phyloP scores from a whole-genome alignment of 2,797 vertebrate species.

The Gallinago stenura region DNA sequence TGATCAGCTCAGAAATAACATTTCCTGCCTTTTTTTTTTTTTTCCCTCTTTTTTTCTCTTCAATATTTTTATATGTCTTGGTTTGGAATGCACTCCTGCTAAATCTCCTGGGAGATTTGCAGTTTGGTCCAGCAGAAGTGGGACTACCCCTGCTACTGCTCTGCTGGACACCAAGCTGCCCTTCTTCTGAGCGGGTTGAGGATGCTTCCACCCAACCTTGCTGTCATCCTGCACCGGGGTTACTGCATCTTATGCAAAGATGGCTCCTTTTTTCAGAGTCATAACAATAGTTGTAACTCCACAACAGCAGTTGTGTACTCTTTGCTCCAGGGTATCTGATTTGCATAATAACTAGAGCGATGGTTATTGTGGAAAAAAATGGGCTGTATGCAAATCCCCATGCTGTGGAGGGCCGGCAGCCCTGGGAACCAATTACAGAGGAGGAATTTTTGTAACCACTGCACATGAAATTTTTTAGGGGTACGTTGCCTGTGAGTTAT shows the following conservation, averaged over 20 bases:
- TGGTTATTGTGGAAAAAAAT: not conserved
- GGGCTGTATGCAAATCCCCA: not conserved
- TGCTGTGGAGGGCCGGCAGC: not conserved
- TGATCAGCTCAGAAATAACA: constrained; percentile 44
- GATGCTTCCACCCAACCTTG: constrained; percentile 27
- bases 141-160: not conserved
- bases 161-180: not conserved
- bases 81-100: not conserved
- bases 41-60: not conserved
- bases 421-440: not conserved
- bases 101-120: not conserved
- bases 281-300: not conserved
- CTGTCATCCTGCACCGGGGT: not conserved
- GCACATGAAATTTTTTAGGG: not conserved
- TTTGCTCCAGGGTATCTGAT: not conserved
- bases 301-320: not conserved
- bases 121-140: not conserved
- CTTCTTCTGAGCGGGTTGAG: not conserved
- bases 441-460: not conserved
- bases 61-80: not conserved
- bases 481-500: not conserved
- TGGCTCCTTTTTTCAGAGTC: not conserved
- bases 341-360: constrained; percentile 1
- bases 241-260: not conserved
- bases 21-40: no score